Conservation (phyloP, 1,140 invertebrate species). For the Drosophila mauritiana region DNA sequence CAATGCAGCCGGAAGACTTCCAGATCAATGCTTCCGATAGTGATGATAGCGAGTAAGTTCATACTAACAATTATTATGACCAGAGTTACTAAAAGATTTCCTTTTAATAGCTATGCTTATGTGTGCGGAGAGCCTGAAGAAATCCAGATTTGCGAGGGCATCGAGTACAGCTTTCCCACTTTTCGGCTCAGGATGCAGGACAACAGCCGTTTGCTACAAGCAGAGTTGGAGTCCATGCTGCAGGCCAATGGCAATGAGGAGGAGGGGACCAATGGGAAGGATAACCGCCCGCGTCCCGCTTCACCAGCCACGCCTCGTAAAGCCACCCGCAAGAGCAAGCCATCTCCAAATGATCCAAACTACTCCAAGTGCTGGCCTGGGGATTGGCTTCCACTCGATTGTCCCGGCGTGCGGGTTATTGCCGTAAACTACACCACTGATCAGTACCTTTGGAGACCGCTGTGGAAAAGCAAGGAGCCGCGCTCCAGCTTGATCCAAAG, state of each 20-base stretch:
- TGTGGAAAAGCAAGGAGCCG: slow-evolving; percentile 88
- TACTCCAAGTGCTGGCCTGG: slow-evolving; percentile 89
- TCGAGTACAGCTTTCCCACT: slow-evolving; percentile 82
- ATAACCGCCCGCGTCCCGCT: background rate
- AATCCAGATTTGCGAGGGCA: slow-evolving; percentile 72
- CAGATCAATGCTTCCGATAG: slow-evolving; percentile 50
- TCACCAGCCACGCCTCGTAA: slow-evolving; percentile 25
- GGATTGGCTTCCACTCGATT: slow-evolving; percentile 89
- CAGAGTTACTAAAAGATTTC: background rate
- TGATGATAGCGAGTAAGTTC: slow-evolving; percentile 58
- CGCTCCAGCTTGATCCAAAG: slow-evolving; percentile 87
- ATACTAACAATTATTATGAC: accelerated
- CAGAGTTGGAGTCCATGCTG: slow-evolving; percentile 65
- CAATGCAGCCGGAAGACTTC: slow-evolving; percentile 10
- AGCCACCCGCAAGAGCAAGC: slow-evolving; percentile 47
- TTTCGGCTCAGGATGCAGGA: slow-evolving; percentile 79
- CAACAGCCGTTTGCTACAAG: slow-evolving; percentile 53
- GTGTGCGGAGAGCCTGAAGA: slow-evolving; percentile 70
- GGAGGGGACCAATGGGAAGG: background rate
- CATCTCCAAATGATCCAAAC: slow-evolving; percentile 72
- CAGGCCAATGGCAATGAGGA: slow-evolving; percentile 31
- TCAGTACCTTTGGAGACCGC: slow-evolving; percentile 88
- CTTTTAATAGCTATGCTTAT: slow-evolving; percentile 58
- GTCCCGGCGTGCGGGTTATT: slow-evolving; percentile 88
- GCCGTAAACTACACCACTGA: slow-evolving; percentile 90